These are phyloP conservation scores for Neosilurus hyrtlii DNA, from an alignment of 2,797 vertebrate genomes.

Conservation along the genomic window DNA sequence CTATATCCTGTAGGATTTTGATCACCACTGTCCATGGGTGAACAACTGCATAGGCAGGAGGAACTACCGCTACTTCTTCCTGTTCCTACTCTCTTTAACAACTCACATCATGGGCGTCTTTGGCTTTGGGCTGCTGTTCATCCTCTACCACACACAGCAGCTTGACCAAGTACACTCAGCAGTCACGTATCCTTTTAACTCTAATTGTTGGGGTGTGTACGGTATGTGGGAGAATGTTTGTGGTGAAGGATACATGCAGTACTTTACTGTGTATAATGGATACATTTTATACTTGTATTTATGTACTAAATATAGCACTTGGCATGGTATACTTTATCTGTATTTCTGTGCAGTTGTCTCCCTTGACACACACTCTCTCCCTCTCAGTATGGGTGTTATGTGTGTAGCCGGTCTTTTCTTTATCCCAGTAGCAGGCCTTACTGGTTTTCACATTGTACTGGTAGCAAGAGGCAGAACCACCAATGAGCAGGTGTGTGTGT, in stretches of 20 bases:
- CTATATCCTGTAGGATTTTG: constrained; percentile 84
- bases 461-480: constrained; percentile 95
- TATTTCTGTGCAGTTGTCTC: neutral
- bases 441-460: constrained; percentile 93
- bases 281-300: neutral
- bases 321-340: neutral
- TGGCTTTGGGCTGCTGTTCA: constrained; percentile 90
- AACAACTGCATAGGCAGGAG: constrained; percentile 97
- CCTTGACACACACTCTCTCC: constrained; percentile 51
- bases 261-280: neutral
- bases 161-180: constrained; percentile 85
- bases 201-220: neutral
- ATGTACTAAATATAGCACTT: neutral
- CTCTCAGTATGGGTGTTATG: constrained; percentile 92
- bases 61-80: constrained; percentile 98
- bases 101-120: constrained; percentile 96
- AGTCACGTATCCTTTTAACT: constrained; percentile 90
- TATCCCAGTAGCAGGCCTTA: constrained; percentile 94
- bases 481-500: constrained; percentile 83
- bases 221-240: neutral
- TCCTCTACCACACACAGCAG: constrained; percentile 87
- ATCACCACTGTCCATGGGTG: constrained; percentile 98
- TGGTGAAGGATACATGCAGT: neutral
- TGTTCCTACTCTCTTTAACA: constrained; percentile 93
- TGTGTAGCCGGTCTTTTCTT: constrained; percentile 95